Evolutionary conservation across 2,113 vertebrate genomes (phyloP), one percentile per base, ranked within the genome.

Genomic region (Osmerus eperlanus): DNA sequence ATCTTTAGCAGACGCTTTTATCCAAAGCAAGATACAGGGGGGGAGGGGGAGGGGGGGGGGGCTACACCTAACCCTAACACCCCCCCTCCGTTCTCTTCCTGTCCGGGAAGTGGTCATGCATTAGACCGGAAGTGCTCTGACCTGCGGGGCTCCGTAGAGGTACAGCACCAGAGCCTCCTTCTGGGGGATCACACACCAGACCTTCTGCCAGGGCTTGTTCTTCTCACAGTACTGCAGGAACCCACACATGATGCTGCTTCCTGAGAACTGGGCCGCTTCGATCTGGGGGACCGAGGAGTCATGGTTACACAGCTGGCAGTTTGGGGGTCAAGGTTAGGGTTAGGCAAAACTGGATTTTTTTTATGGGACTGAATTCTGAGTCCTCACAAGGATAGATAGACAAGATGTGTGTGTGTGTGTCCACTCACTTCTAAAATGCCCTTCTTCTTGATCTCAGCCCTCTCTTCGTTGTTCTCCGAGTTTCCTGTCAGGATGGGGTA

Each of bases 141-240:
- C 97, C 96, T 98, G 97, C 13, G 94, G 96, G 32, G 97, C 97
- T 65, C 96, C 94, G 0, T 97, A 99, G 89, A 99, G 94, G 83
- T 99, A 99, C 53, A 99, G 93, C 77, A 98, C 97, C 3, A 98
- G 87, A 15, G 92, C 91, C 84, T 99, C 97, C 69, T 97, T 96
- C 83, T 98, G 94, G 3, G 97, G 97, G 83, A 99, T 96, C 74
- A 99, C 95, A 77, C 97, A 96, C 97, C 97, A 99, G 13, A 94
- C 93, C 85, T 95, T 98, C 91, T 98, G 97, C 96, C 95, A 98
- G 2, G 95, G 94, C 72, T 96, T 98, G 41, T 91, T 95, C 86
- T 97, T 99, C 85, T 99, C 97, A 64, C 93, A 95, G 80, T 99
- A 96, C 85, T 98, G 97, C 80, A 99, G 94, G 87, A 98, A 97